Conservation (phyloP, 2,113 vertebrate species). For the Nesoenas mayeri region DNA sequence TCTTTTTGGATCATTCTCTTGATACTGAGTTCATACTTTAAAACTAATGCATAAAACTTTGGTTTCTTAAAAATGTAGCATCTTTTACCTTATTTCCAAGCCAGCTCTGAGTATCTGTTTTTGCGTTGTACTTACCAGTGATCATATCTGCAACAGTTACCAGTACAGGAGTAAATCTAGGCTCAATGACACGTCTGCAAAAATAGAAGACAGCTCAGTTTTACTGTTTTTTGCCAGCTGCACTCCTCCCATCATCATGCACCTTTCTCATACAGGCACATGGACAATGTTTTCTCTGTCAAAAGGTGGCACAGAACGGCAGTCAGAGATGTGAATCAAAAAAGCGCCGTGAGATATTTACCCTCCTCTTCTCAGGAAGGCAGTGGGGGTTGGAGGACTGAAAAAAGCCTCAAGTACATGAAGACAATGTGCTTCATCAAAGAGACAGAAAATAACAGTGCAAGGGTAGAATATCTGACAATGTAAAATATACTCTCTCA, state of each 20-base stretch:
- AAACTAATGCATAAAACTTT: background rate
- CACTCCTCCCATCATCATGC: background rate
- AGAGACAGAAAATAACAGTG: background rate
- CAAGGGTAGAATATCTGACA: background rate
- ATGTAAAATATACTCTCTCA: background rate
- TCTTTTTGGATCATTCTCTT: background rate
- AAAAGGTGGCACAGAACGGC: background rate
- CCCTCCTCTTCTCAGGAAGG: background rate
- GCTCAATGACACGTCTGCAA: constrained; percentile 86
- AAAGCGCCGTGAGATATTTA: accelerated
- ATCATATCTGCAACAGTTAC: constrained; percentile 86
- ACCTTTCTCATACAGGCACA: background rate
- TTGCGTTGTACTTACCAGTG: constrained; percentile 79
- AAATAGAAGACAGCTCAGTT: constrained; percentile 14
- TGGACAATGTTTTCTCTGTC: background rate
- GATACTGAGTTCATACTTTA: background rate
- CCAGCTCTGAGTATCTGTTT: background rate
- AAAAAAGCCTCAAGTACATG: background rate
- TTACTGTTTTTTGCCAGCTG: background rate
- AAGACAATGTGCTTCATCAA: background rate
- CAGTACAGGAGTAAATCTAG: constrained; percentile 86
- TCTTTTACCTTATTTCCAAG: background rate
- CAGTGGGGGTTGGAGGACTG: background rate
- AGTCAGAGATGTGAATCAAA: background rate
- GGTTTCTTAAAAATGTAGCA: background rate